Percentiles rank a stretch among this genome's conserved stretches.
Conservation (phyloP, 2,113 vertebrate genomes). For the Columba livia region DNA sequence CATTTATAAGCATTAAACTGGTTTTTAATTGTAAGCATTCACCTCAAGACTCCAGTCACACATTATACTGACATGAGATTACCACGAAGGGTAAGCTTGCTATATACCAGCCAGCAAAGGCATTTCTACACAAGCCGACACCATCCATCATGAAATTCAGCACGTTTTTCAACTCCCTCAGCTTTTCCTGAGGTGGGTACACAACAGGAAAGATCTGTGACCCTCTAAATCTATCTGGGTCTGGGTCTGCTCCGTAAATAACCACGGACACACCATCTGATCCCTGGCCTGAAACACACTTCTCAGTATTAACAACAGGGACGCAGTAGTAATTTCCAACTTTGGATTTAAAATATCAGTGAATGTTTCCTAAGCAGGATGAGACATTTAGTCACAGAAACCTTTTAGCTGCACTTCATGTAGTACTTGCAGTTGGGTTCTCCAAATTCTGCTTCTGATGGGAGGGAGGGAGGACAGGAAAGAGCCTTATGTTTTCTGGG, state of each 20-base stretch:
- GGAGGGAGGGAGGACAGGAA: background rate
- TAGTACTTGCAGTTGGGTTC: background rate
- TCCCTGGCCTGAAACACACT: background rate
- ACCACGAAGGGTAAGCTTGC: background rate
- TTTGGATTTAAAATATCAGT: background rate
- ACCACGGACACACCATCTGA: background rate
- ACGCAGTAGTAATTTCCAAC: background rate
- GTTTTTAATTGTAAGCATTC: background rate
- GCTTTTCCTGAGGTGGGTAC: background rate
- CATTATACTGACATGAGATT: background rate
- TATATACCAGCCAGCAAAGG: background rate
- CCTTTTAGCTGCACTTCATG: background rate
- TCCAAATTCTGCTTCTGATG: background rate
- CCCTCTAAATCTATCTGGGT: background rate
- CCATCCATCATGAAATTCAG: background rate
- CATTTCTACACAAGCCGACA: background rate
- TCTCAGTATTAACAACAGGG: background rate
- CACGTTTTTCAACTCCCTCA: background rate
- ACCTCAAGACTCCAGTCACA: background rate
- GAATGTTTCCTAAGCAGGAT: background rate
- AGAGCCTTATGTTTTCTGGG: background rate
- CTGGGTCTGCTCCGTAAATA: background rate
- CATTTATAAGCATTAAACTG: background rate
- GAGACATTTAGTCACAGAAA: background rate
- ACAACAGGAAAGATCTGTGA: background rate